Base-by-base conservation (phyloP, 2,888 invertebrate species). In the Corbicula japonica region DNA sequence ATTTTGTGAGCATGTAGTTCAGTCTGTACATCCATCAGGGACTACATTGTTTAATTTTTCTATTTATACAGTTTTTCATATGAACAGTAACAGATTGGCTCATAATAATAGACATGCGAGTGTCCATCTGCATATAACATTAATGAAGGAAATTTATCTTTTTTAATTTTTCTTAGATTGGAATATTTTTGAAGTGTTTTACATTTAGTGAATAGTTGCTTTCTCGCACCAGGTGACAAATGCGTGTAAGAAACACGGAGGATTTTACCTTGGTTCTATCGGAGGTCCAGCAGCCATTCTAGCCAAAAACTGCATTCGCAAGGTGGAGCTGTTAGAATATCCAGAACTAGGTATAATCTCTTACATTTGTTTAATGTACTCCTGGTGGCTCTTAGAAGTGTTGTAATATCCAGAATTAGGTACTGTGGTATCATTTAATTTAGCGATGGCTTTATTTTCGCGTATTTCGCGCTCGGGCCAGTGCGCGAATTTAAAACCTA, bases 281-380 rank as follows among this genome's bases (percentile, higher is more conserved):
- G 75, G 75, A 0, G 75, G 75, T 21, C 61, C 69, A 34, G 75
- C 75, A 32, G 75, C 68, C 5, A 75, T 62, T 0, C 60, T 75
- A 12, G 61, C 68, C 1, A 18, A 28, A 28, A 62, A 68, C 26
- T 75, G 68, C 21, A 61, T 75, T 48, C 48, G 62, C 32, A 68
- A 68, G 4, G 69, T 75, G 2, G 75, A 75, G 44, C 60, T 73
- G 15, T 8, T 73, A 30, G 72, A 73, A 34, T 73, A 73, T 21
- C 72, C 72, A 0, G 72, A 73, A 41, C 26, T 73, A 34, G 72
- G 72, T 73, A 23, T 30, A 83, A n/a, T 41, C 12, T 41, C 41
- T 15, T 41, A 41, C 12, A 41, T 41, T 41, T 41, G 41, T 41
- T 15, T 12, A 41, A n/a, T n/a, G n/a, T n/a, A n/a, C n/a, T n/a